phyloP scores from a whole-genome alignment of 2,797 vertebrate species.

The Mormyrus proboscirostris region DNA sequence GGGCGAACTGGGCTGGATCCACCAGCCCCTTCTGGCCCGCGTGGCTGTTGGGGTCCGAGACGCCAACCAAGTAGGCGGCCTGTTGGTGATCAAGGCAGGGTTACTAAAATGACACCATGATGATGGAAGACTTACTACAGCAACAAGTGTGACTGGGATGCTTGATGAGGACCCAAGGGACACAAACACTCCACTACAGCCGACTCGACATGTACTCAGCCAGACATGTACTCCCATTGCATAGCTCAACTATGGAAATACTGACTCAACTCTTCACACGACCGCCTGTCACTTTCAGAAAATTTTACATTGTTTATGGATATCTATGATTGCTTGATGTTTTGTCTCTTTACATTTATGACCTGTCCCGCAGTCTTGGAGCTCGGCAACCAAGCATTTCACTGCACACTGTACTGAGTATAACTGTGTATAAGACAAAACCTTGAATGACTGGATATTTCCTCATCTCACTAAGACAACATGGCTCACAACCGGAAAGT shows the following conservation, averaged over 20 bases:
- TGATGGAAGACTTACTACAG: background rate
- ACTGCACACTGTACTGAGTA: background rate
- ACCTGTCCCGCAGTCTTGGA: background rate
- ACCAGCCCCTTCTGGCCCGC: constrained; percentile 91
- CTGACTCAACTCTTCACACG: background rate
- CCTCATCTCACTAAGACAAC: background rate
- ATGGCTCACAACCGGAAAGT: background rate
- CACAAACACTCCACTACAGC: background rate
- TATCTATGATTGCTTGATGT: background rate
- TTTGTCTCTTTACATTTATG: background rate
- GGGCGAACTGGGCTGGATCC: constrained; percentile 90
- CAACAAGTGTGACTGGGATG: background rate
- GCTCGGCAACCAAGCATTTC: background rate
- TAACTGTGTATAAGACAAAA: background rate
- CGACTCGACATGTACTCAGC: background rate
- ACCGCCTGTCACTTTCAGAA: background rate
- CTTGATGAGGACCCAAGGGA: background rate
- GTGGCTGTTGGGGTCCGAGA: constrained; percentile 89
- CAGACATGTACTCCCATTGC: background rate
- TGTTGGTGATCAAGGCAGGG: constrained; percentile 36
- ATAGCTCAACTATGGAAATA: background rate
- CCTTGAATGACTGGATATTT: background rate
- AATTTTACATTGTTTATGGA: background rate
- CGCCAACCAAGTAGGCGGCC: constrained; percentile 88
- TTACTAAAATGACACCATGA: background rate